Conservation (phyloP, 2,797 vertebrate genomes). For the Trachurus trachurus region DNA sequence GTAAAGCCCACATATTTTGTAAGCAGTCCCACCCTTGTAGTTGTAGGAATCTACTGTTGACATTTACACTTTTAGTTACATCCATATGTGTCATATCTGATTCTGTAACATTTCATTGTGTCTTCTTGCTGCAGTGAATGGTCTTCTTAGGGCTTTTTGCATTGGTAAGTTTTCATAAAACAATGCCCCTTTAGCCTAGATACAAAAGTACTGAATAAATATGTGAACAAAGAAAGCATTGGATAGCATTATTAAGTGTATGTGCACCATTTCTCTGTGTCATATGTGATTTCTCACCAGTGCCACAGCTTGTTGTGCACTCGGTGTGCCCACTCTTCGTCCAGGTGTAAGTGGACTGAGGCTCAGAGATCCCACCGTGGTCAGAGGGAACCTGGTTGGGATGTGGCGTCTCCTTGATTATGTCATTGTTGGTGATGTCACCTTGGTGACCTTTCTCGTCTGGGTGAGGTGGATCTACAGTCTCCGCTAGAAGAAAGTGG, state of each 20-base stretch:
- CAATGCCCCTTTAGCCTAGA: not conserved
- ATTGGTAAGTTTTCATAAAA: too few species aligned
- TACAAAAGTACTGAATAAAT: not conserved
- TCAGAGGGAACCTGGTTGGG: slow-evolving; percentile 64
- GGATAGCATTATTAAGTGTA: not conserved
- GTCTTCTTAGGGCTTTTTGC: not conserved
- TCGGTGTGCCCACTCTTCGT: slow-evolving; percentile 49
- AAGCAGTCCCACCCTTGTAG: not conserved
- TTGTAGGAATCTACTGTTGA: not conserved
- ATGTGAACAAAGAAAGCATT: not conserved
- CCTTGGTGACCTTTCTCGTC: slow-evolving; percentile 25
- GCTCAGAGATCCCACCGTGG: slow-evolving; percentile 34
- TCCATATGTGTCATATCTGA: not conserved
- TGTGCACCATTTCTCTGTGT: not conserved
- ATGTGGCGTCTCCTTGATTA: slow-evolving; percentile 53
- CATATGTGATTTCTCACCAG: slow-evolving; percentile 66
- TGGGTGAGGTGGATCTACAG: slow-evolving; percentile 24
- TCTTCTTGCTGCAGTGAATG: not conserved
- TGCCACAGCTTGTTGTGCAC: slow-evolving; percentile 83
- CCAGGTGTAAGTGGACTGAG: slow-evolving; percentile 73
- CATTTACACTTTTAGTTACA: not conserved
- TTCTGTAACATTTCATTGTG: not conserved
- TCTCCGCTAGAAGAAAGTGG: slow-evolving; percentile 44
- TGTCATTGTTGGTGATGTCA: slow-evolving; percentile 52
- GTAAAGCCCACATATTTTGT: not conserved